These are phyloP conservation scores for Myzus persicae DNA, from an alignment of 1,140 invertebrate genomes.

Conservation along the genomic window DNA sequence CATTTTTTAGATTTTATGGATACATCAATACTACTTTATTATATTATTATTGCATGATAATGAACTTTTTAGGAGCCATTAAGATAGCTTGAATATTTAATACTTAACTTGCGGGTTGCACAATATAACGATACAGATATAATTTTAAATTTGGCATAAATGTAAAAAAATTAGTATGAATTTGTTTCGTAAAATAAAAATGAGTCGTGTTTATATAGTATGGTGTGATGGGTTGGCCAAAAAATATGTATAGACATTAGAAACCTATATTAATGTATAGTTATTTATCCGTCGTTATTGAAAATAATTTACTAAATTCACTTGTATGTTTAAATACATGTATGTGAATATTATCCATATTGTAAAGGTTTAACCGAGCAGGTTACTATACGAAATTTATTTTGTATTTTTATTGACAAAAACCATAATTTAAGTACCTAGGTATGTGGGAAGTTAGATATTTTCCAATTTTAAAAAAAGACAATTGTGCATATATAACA, in stretches of 20 bases:
- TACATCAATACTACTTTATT: background rate
- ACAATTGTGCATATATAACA: background rate
- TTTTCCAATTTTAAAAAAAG: background rate
- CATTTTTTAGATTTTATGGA: background rate
- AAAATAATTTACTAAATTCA: background rate
- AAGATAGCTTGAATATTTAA: background rate
- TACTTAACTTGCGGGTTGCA: background rate
- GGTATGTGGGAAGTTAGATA: background rate
- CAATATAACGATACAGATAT: background rate
- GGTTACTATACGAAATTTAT: background rate
- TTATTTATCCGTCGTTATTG: background rate
- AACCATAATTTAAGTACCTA: background rate
- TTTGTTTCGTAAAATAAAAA: background rate
- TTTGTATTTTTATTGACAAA: background rate
- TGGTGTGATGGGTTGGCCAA: background rate
- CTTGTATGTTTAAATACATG: background rate
- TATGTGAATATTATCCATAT: background rate
- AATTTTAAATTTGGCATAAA: background rate
- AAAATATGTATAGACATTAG: background rate
- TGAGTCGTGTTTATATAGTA: background rate
- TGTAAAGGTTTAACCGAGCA: background rate
- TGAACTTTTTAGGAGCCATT: background rate
- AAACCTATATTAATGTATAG: background rate
- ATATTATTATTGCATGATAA: background rate
- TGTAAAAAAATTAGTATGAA: background rate